phyloP scores from a whole-genome alignment of 1,140 invertebrate species.

The Atta texana region DNA sequence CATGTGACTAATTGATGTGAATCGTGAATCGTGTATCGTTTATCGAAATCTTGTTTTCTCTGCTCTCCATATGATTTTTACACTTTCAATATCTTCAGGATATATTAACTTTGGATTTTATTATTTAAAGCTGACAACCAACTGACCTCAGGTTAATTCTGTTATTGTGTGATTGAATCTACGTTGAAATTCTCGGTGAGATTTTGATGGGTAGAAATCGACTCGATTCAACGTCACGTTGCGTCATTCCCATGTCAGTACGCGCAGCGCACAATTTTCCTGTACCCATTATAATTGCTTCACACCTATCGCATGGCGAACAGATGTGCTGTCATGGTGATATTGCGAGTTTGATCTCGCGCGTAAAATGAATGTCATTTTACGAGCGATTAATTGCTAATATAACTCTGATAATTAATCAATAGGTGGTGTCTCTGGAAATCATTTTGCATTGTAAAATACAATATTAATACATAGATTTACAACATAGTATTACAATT shows the following conservation, averaged over 20 bases:
- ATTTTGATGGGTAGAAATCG: conserved; percentile 38
- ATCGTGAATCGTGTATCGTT: background rate
- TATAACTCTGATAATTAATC: conserved; percentile 7
- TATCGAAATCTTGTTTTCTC: background rate
- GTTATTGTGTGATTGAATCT: conserved; percentile 6
- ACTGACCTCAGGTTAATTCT: background rate
- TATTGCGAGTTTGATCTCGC: conserved; percentile 35
- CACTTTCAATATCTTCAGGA: background rate
- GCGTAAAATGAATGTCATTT: conserved; percentile 50
- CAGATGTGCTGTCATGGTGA: conserved; percentile 19
- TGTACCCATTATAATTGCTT: conserved; percentile 49
- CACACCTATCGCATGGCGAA: conserved; percentile 41
- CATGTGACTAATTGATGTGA: background rate
- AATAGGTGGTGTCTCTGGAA: background rate
- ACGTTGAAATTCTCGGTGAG: conserved; percentile 13
- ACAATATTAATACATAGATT: background rate
- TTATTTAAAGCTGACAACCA: background rate
- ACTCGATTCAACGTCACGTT: conserved; percentile 22
- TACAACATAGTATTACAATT: background rate
- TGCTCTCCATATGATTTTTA: background rate
- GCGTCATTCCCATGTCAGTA: conserved; percentile 35
- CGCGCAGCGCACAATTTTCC: conserved; percentile 43
- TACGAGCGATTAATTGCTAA: conserved; percentile 30
- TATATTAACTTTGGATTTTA: background rate
- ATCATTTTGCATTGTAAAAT: conserved; percentile 26